Conservation (phyloP, 2,113 vertebrate genomes). For the Vanacampus margaritifer region DNA sequence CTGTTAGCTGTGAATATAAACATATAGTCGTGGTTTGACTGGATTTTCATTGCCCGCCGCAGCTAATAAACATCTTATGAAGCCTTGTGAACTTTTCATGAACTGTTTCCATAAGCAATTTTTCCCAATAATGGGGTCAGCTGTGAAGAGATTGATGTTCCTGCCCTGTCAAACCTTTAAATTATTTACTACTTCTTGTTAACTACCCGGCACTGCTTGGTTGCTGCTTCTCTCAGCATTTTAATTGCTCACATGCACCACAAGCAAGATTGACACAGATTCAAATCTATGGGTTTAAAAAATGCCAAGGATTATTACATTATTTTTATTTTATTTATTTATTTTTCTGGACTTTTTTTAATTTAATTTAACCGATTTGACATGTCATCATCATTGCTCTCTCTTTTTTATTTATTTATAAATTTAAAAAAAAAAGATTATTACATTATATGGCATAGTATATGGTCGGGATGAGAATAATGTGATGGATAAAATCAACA, state of each 20-base stretch:
- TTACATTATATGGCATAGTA: too few relatives aligned
- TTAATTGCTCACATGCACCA: neutral
- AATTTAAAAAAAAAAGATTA: too few relatives aligned
- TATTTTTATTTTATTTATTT: too few relatives aligned
- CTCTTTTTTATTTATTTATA: too few relatives aligned
- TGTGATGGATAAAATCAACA: too few relatives aligned
- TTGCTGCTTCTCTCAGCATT: neutral
- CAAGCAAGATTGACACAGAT: neutral
- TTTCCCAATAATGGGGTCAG: neutral
- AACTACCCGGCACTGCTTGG: neutral
- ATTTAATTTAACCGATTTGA: too few relatives aligned
- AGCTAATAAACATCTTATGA: neutral
- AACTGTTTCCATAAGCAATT: neutral
- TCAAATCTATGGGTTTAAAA: slow-evolving; percentile 12
- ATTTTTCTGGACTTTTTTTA: too few relatives aligned
- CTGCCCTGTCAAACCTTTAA: neutral
- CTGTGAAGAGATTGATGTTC: slow-evolving; percentile 1
- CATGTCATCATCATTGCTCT: too few relatives aligned
- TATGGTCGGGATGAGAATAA: too few relatives aligned
- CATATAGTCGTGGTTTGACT: neutral
- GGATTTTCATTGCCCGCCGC: too few relatives aligned
- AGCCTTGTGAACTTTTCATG: neutral
- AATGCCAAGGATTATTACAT: slow-evolving; percentile 22
- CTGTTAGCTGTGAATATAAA: slow-evolving; percentile 71
- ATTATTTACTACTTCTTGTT: neutral